phyloP scores from a whole-genome alignment of 1,140 invertebrate genomes.

The Hylaeus volcanicus region DNA sequence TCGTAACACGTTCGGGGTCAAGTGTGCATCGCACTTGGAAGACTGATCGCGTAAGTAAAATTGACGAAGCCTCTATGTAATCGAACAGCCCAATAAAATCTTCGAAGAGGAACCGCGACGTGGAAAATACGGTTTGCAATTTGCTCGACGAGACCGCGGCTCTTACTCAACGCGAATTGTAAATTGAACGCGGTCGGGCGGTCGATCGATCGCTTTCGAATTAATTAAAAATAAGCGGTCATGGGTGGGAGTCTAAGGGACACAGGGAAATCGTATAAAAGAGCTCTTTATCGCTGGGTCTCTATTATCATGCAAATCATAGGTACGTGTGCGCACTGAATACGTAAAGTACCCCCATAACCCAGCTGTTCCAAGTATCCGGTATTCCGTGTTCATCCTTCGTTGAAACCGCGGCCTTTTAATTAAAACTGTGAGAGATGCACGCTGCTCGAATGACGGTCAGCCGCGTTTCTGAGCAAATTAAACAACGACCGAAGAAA shows the following conservation, averaged over 20 bases:
- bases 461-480: not conserved
- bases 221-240: not conserved
- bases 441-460: not conserved
- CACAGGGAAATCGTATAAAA: not conserved
- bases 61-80: no score
- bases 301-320: conserved; percentile 31
- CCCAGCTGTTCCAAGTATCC: conserved; percentile 11
- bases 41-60: no score
- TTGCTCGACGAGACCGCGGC: not conserved
- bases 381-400: conserved; percentile 26
- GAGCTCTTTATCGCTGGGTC: not conserved
- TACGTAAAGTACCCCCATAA: not conserved
- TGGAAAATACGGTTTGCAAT: not conserved
- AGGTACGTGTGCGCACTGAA: conserved; percentile 9
- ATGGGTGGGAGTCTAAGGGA: not conserved
- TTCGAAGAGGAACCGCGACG: no score
- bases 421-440: conserved; percentile 47
- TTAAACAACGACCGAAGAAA: not conserved
- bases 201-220: not conserved
- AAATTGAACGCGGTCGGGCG: not conserved
- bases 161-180: not conserved
- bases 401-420: conserved; percentile 27
- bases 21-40: no score
- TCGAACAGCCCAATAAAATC: no score
- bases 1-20: no score